Percentiles rank a stretch among this genome's conserved stretches.
phyloP scores from a whole-genome alignment of 2,888 invertebrate genomes.

The Cataglyphis cursor region DNA sequence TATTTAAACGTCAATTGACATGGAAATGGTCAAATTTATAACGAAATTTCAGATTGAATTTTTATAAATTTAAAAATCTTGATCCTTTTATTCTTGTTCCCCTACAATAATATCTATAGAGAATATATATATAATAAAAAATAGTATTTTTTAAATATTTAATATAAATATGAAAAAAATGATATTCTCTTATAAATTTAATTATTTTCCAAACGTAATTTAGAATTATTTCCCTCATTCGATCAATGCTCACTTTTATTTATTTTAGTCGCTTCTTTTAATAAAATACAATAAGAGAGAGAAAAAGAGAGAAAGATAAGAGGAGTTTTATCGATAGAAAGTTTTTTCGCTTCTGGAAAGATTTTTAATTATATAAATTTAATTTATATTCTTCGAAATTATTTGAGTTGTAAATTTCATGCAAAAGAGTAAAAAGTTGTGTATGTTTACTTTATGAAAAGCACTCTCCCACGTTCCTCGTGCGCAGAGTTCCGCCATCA shows the following conservation, averaged over 20 bases:
- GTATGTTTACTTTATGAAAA: neutral
- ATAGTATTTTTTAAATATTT: neutral
- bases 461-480: neutral
- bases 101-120: neutral
- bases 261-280: neutral
- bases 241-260: neutral
- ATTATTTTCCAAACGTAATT: neutral
- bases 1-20: too few relatives aligned
- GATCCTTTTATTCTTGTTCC: neutral
- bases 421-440: slow-evolving; percentile 29
- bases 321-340: neutral
- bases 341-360: neutral
- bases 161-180: neutral
- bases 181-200: neutral
- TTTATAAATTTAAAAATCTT: neutral
- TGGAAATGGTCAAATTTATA: too few relatives aligned
- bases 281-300: neutral
- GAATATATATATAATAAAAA: neutral
- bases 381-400: slow-evolving; percentile 9
- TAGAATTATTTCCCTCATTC: neutral
- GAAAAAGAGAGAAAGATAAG: neutral
- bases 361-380: slow-evolving; percentile 16
- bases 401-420: slow-evolving; percentile 27
- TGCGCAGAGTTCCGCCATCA: slow-evolving; percentile 5
- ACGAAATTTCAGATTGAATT: neutral